Evolutionary conservation across 2,113 vertebrate genomes (phyloP), one percentile per base, ranked within the genome.

Genomic region (Morone saxatilis): DNA sequence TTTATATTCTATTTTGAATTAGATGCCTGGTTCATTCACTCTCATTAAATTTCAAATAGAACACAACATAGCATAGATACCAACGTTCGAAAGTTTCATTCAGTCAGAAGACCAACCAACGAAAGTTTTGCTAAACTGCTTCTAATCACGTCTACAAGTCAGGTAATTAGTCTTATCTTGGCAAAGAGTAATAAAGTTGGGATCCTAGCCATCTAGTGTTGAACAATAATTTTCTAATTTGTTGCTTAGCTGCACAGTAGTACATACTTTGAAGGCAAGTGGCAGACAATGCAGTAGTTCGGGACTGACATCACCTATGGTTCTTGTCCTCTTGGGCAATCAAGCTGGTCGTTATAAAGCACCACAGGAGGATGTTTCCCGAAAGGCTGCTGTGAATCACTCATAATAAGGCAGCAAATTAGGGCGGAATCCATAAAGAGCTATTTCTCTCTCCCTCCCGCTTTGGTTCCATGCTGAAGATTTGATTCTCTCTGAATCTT

Each of bases 351-450:
- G 84, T 85, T 86, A 60, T 81, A 69, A 43, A 74, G 57, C 69
- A 10, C 86, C 61, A 3, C 54, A 13, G 79, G 87, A 71, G 48
- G 66, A 71, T 0, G 70, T 78, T 72, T 78, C 71, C 75, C 60
- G 4, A 62, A 63, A 72, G 71, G 61, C 73, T 69, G 78, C 67
- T 66, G 62, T 79, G 67, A 84, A 85, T 86, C 62, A 68, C 60
- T 92, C 77, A 65, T 83, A 86, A 88, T 89, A 82, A 81, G 76
- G 25, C 41, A 79, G 70, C 82, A 79, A 88, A 90, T 89, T 80
- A 76, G 38, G 54, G 56, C 50, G 25, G 66, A 69, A 71, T 71
- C 67, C 66, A 86, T 81, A 79, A 90, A 87, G 78, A 76, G 56
- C 62, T n/a, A 14, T 71, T 74, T 65, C 69, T 25, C 36, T n/a